These are phyloP conservation scores for Mycteria americana DNA, from an alignment of 2,797 vertebrate genomes.

Conservation along the genomic window DNA sequence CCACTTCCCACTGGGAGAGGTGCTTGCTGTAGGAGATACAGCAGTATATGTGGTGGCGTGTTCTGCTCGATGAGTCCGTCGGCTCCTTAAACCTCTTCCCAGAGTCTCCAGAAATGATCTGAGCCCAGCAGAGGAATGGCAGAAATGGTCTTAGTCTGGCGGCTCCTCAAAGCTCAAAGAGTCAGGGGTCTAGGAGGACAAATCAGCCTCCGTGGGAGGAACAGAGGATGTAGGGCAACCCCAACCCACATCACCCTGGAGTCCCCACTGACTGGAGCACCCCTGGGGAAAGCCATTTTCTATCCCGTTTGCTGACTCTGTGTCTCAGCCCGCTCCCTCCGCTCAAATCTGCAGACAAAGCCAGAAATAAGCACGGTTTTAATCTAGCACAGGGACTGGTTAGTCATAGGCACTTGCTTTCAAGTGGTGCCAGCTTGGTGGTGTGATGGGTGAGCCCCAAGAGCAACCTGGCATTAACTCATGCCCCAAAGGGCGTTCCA, in stretches of 20 bases:
- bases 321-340: neutral
- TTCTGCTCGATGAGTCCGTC: neutral
- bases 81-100: neutral
- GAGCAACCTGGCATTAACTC: neutral
- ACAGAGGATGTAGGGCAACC: neutral
- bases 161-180: neutral
- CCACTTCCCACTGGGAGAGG: neutral
- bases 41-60: neutral
- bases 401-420: neutral
- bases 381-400: neutral
- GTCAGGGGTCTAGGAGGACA: neutral
- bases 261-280: neutral
- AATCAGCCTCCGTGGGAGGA: neutral
- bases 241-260: neutral
- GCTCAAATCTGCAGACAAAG: neutral
- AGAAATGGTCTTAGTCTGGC: neutral
- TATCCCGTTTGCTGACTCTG: neutral
- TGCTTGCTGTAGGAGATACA: neutral
- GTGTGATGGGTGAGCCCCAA: neutral
- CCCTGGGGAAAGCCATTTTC: neutral
- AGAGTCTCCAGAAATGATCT: neutral
- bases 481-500: neutral
- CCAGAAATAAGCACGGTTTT: neutral
- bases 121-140: neutral
- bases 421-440: slow-evolving; percentile 15